Evolutionary conservation across 2,113 vertebrate genomes (phyloP), one percentile per base, ranked within the genome.

Genomic region (Ammospiza caudacuta): DNA sequence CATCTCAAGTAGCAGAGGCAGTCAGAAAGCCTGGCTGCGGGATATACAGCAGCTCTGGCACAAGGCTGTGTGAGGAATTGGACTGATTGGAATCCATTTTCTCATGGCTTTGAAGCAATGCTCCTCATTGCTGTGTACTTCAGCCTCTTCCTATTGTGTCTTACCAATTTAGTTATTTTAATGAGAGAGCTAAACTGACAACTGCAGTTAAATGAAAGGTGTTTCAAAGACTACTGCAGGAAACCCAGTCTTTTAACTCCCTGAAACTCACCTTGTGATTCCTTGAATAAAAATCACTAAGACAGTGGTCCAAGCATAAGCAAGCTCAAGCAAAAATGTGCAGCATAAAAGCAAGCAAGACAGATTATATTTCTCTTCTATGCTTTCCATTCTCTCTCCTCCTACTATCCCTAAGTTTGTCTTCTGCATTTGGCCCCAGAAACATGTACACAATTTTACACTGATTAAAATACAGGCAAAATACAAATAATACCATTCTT

Each of bases 101-200:
- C n/a, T 76, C 41, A 47, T 5, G 5, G 33, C 33, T 87, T 52
- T 52, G 58, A 87, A 89, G 72, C 37, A 80, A 62, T 39, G 31
- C 14, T 85, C 6, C 37, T 33, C 49, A 27, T 28, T 69, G 20
- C 23, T 4, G 2, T 69, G 27, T 35, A 20, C 11, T 77, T 85
- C 72, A 90, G 20, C 23, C 70, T 66, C 51, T 39, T 21, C 43
- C 54, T 46, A 15, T 12, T n/a, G 29, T 33, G 33, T 52, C 22
- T 67, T 59, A 74, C 12, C 76, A 70, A 28, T 77, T n/a, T 24
- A 54, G 14, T 23, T 57, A 41, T 77, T 90, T 87, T 39, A 46
- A 7, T 21, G 28, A 37, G 54, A 0, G 0, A 76, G n/a, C 13
- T 52, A 57, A 68, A 64, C 16, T n/a, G 28, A 58, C 49, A 58